Evolutionary conservation across 2,113 vertebrate genomes (phyloP).

Genomic region (Eurypyga helias): DNA sequence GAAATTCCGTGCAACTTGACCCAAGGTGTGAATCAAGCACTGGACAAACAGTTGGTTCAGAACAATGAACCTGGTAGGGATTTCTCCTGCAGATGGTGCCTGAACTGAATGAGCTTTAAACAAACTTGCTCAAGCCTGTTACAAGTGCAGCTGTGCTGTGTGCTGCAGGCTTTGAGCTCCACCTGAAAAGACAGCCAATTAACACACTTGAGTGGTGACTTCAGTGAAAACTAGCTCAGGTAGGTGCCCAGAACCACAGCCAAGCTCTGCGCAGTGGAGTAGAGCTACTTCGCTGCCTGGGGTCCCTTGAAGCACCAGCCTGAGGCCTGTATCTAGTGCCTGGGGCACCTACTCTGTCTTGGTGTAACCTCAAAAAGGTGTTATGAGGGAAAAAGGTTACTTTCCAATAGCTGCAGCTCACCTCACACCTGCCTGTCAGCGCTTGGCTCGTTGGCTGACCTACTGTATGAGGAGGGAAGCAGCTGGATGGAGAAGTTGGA

Average conservation of each 20-base stretch:
- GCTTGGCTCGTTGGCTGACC: neutral
- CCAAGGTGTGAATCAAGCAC: neutral
- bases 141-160: neutral
- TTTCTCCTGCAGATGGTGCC: neutral
- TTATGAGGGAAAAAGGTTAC: neutral
- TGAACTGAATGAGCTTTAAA: neutral
- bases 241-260: neutral
- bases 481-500: neutral
- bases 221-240: neutral
- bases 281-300: neutral
- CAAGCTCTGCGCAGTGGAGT: too few relatives aligned
- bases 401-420: neutral
- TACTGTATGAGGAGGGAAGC: neutral
- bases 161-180: neutral
- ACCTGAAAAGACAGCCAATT: neutral
- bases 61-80: neutral
- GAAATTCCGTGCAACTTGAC: slow-evolving; percentile 13
- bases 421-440: neutral
- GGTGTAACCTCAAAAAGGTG: too few relatives aligned
- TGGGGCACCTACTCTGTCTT: neutral
- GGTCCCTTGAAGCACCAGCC: neutral
- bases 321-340: neutral
- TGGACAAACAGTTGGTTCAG: neutral
- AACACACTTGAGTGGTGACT: neutral
- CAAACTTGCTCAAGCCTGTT: neutral